Evolutionary conservation across 2,888 invertebrate species (phyloP).

Genomic region (Lycaena phlaeas): DNA sequence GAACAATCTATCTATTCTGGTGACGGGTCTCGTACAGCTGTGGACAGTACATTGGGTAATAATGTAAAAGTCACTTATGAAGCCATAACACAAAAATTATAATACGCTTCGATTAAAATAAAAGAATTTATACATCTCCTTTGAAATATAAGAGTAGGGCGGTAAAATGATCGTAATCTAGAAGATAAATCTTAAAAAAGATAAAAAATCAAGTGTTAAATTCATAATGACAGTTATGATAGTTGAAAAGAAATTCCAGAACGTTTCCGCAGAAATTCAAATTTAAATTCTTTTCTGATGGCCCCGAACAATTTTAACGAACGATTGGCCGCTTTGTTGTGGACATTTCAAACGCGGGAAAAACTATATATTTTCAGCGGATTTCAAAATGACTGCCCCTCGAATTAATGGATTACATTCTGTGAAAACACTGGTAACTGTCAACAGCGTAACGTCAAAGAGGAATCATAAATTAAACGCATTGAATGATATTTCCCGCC

Average conservation of each 20-base stretch:
- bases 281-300: conserved; percentile 8
- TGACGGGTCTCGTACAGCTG: no score
- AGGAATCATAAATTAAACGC: conserved; percentile 28
- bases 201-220: no score
- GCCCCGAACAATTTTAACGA: conserved; percentile 38
- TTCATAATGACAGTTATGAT: background rate
- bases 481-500: conserved; percentile 64
- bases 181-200: no score
- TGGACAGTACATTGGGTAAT: no score
- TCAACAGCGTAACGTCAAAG: conserved; percentile 26
- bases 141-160: no score
- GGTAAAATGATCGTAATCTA: no score
- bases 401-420: conserved; percentile 58
- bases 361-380: conserved; percentile 40
- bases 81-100: no score
- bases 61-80: no score
- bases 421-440: conserved; percentile 35
- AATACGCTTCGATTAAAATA: no score
- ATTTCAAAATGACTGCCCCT: conserved; percentile 38
- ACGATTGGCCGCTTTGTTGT: conserved; percentile 57
- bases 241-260: conserved; percentile 4
- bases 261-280: no score
- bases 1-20: no score
- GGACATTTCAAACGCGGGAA: conserved; percentile 18
- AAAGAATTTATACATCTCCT: no score